Evolutionary conservation across 2,113 vertebrate genomes (phyloP), one percentile per base, ranked within the genome.

Genomic region (Syngnathoides biaculeatus): DNA sequence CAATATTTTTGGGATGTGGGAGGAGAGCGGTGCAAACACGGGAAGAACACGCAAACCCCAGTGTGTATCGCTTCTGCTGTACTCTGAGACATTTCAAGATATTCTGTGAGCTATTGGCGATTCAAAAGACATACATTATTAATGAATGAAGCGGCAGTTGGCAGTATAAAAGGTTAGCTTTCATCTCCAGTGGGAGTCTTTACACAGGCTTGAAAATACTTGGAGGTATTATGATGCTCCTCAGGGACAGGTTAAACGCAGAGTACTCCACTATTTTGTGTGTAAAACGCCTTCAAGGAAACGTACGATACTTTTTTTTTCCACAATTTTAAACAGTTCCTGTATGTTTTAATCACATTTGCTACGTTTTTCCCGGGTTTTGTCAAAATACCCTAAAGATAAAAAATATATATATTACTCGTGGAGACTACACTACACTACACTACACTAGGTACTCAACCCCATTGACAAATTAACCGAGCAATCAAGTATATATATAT

Each of bases 101-200:
- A 24, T 55, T 26, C 10, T 12, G 11, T 5, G 20, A 52, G 48
- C 48, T 55, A 55, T 55, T 26, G 52, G 52, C 52, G 24, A 22
- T 55, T 55, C 52, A 55, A 55, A 55, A 26, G 11, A 55, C 22
- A 55, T 55, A 55, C 52, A 55, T 26, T 55, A 55, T 55, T 24
- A 55, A 55, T 55, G 22, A 55, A 55, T 24, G 52, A 55, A 55
- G 22, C 52, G 14, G 52, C 52, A 55, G 22, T 55, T 55, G 52
- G 22, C 52, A 26, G 52, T 55, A 26, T 55, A 55, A 55, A 55
- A 55, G 52, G 52, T 55, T 55, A 14, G 22, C 52, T 55, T 26
- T 55, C 52, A 24, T 55, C 52, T 26, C 52, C 10, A 55, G 30
- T 35, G 52, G 52, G 52, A 55, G 52, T 55, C 52, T 55, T 55